Conservation (phyloP, 2,888 invertebrate species). For the Himalopsyche anomala region DNA sequence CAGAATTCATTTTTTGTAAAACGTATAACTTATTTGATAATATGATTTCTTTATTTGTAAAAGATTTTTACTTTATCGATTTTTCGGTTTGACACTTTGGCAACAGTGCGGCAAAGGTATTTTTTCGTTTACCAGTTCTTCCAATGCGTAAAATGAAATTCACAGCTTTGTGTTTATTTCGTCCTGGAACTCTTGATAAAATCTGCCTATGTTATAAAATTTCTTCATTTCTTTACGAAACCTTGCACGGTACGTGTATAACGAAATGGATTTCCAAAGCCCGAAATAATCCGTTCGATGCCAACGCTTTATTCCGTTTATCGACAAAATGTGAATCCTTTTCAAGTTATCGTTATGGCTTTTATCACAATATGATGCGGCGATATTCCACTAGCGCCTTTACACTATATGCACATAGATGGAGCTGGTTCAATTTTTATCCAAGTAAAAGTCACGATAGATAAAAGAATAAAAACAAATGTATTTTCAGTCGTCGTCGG, state of each 20-base stretch:
- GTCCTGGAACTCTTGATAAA: neutral
- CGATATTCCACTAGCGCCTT: neutral
- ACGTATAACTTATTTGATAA: too few relatives aligned
- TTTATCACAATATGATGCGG: slow-evolving; percentile 17
- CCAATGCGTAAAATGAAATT: neutral
- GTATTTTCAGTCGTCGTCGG: neutral
- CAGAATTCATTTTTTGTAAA: too few relatives aligned
- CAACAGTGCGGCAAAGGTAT: too few relatives aligned
- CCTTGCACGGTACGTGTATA: neutral
- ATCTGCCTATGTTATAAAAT: slow-evolving; percentile 8
- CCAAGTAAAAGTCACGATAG: neutral
- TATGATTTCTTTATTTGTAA: too few relatives aligned
- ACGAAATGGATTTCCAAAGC: neutral
- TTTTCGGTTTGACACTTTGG: too few relatives aligned
- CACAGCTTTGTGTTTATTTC: neutral
- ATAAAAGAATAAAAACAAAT: slow-evolving; percentile 19
- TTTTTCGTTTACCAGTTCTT: neutral
- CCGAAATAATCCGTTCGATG: slow-evolving; percentile 8
- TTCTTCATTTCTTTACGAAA: neutral
- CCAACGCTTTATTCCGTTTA: slow-evolving; percentile 35
- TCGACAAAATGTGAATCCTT: slow-evolving; percentile 18
- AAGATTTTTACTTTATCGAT: too few relatives aligned
- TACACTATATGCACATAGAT: neutral
- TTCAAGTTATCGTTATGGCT: neutral
- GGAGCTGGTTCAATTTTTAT: neutral